phyloP scores from a whole-genome alignment of 1,140 invertebrate genomes.

The Cheumatopsyche charites region DNA sequence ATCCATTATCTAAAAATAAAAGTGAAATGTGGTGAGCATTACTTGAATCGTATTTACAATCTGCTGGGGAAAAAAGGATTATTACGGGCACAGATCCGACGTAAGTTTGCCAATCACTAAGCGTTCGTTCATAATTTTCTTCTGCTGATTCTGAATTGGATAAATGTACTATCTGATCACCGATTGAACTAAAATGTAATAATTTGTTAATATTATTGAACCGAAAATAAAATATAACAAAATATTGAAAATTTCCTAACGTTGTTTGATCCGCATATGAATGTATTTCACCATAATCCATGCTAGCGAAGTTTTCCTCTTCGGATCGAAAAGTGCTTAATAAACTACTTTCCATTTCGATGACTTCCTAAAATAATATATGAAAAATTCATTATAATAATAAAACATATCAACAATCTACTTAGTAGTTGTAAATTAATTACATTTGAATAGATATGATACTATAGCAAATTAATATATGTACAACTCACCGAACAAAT shows the following conservation, averaged over 20 bases:
- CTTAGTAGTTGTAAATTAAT: too few species aligned
- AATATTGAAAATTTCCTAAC: conserved; percentile 18
- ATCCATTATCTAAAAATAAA: conserved; percentile 23
- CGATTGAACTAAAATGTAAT: conserved; percentile 28
- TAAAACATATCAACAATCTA: too few species aligned
- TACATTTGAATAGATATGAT: too few species aligned
- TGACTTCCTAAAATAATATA: conserved; percentile 1
- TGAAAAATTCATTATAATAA: background rate
- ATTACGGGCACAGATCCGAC: conserved; percentile 40
- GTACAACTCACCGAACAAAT: too few species aligned
- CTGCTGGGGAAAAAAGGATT: background rate
- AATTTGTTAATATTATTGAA: conserved; percentile 19
- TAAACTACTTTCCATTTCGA: conserved; percentile 41
- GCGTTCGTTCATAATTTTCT: conserved; percentile 41
- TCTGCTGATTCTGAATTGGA: conserved; percentile 16
- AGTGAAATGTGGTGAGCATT: conserved; percentile 6
- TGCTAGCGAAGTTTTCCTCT: conserved; percentile 41
- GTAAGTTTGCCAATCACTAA: conserved; percentile 40
- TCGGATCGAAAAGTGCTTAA: conserved; percentile 39
- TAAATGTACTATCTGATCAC: conserved; percentile 11
- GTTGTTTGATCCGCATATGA: conserved; percentile 20
- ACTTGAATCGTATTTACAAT: background rate
- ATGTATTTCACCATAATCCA: conserved; percentile 18
- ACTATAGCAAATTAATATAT: too few species aligned
- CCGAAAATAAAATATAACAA: background rate